Conservation (phyloP, 1,140 invertebrate genomes). For the Bombus confusus region DNA sequence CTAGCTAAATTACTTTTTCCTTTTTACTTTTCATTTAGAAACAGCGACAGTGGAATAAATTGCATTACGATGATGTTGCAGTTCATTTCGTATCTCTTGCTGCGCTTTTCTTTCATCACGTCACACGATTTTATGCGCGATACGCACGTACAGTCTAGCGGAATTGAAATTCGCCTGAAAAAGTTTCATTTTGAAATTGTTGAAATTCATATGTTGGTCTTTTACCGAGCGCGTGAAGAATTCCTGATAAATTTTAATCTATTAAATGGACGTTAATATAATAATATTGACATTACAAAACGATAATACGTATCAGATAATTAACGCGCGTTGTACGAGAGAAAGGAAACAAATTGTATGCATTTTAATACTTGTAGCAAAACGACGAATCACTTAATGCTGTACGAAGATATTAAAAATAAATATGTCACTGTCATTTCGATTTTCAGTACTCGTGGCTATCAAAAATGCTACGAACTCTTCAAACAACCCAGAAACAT, state of each 20-base stretch:
- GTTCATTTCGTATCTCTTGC: background rate
- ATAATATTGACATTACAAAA: no score
- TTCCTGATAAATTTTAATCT: background rate
- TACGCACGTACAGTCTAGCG: background rate
- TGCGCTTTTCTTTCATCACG: background rate
- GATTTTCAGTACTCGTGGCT: no score
- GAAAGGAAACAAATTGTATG: no score
- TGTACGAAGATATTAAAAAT: no score
- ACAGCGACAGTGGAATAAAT: background rate
- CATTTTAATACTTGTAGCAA: no score
- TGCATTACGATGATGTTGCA: background rate
- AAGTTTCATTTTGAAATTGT: background rate
- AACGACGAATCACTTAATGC: no score
- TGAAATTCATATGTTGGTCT: background rate
- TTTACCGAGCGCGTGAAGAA: background rate
- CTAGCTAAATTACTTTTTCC: constrained; percentile 7
- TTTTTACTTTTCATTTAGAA: background rate
- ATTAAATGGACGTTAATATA: background rate
- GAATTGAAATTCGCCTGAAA: background rate
- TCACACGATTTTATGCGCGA: background rate
- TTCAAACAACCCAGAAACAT: background rate
- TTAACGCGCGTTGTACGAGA: no score
- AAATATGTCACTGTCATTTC: no score
- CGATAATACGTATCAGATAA: no score
- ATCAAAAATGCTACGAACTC: background rate